phyloP scores from a whole-genome alignment of 2,113 vertebrate species.

The Maccullochella peelii region DNA sequence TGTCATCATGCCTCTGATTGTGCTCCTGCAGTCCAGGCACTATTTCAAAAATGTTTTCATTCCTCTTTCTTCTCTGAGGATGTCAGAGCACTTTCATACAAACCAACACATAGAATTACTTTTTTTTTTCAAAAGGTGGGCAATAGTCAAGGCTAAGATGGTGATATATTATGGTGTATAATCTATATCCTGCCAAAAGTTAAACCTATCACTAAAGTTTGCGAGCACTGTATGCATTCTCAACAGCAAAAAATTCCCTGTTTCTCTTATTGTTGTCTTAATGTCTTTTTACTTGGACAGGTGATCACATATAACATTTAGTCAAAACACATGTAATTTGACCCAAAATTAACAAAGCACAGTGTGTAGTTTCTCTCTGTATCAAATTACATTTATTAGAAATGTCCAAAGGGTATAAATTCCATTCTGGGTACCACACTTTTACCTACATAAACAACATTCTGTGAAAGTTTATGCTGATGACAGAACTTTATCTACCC shows the following conservation, averaged over 20 bases:
- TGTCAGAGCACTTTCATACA: neutral
- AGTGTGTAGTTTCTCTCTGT: neutral
- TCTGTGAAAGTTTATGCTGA: neutral
- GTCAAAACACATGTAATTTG: neutral
- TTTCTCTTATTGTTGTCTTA: neutral
- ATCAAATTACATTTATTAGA: neutral
- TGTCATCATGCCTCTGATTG: conserved; percentile 50
- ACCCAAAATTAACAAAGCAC: neutral
- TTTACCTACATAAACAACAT: neutral
- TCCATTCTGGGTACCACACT: neutral
- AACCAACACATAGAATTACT: neutral
- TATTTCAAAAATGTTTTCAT: conserved; percentile 27
- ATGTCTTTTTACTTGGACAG: neutral
- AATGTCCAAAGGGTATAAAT: no score
- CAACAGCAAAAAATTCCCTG: neutral
- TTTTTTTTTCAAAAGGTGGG: neutral
- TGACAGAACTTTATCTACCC: neutral
- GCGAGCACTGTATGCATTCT: neutral
- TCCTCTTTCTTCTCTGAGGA: conserved; percentile 8
- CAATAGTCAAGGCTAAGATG: conserved; percentile 2
- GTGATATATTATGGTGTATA: neutral
- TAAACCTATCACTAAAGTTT: neutral
- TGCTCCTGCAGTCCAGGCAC: conserved; percentile 34
- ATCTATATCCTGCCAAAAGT: neutral
- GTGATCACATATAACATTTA: neutral